phyloP scores from a whole-genome alignment of 2,888 invertebrate genomes.

The Torymus texanus region DNA sequence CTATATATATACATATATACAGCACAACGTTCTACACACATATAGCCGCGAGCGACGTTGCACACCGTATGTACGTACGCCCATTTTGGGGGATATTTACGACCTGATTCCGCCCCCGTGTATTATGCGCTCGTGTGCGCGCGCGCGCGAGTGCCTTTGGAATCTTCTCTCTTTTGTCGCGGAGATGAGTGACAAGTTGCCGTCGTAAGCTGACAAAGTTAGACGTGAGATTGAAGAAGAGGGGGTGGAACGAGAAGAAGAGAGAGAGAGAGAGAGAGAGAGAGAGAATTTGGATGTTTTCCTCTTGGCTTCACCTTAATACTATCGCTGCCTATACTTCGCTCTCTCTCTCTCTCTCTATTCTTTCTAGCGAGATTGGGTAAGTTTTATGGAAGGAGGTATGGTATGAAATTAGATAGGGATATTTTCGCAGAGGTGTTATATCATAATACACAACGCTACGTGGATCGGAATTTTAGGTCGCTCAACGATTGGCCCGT shows the following conservation, averaged over 20 bases:
- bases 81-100: constrained; percentile 46
- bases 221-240: constrained; percentile 39
- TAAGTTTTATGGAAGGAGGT: neutral
- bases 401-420: neutral
- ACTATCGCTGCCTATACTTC: neutral
- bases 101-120: constrained; percentile 38
- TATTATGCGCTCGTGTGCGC: constrained; percentile 12
- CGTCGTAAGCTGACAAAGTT: constrained; percentile 46
- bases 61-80: neutral
- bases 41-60: too few relatives aligned
- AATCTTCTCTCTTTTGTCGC: constrained; percentile 38
- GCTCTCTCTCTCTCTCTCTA: too few relatives aligned
- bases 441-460: too few relatives aligned
- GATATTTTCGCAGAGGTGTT: too few relatives aligned
- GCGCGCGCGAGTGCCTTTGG: constrained; percentile 7
- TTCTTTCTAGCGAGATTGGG: neutral
- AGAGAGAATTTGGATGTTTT: constrained; percentile 26
- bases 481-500: too few relatives aligned
- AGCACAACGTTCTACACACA: too few relatives aligned
- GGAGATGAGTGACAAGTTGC: constrained; percentile 51
- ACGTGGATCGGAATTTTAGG: too few relatives aligned
- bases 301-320: constrained; percentile 23
- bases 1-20: too few relatives aligned
- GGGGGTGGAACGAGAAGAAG: neutral
- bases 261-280: neutral